phyloP scores from a whole-genome alignment of 2,888 invertebrate species.

The Macaria notata region DNA sequence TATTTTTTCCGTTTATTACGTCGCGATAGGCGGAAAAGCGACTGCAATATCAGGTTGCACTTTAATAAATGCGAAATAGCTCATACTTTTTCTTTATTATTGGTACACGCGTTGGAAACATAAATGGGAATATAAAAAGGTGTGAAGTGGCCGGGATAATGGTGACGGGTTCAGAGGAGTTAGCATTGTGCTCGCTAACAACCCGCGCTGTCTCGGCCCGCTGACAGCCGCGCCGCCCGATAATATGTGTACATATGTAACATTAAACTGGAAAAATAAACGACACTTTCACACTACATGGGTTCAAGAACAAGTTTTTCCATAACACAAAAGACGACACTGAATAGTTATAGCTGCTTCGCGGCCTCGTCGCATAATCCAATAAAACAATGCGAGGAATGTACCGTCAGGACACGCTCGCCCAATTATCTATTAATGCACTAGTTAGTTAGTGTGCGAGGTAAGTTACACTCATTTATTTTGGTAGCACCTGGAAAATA shows the following conservation, averaged over 20 bases:
- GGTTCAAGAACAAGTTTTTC: conserved; percentile 83
- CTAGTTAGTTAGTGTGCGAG: no score
- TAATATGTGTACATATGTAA: conserved; percentile 83
- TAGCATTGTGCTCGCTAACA: conserved; percentile 69
- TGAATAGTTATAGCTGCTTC: conserved; percentile 83
- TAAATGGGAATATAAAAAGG: conserved; percentile 31
- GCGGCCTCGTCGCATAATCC: conserved; percentile 80
- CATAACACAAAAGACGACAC: conserved; percentile 83
- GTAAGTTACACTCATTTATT: no score
- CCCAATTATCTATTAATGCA: conserved; percentile 15
- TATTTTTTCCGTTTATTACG: conserved; percentile 15
- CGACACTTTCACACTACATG: conserved; percentile 81
- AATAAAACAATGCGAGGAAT: conserved; percentile 81
- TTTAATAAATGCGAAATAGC: conserved; percentile 6
- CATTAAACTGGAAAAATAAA: conserved; percentile 82
- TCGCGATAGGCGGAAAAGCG: conserved; percentile 19
- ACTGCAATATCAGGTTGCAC: conserved; percentile 19
- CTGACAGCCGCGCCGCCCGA: conserved; percentile 72
- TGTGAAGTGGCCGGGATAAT: conserved; percentile 41
- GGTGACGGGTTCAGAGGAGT: conserved; percentile 51
- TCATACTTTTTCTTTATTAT: conserved; percentile 24
- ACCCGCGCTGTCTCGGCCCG: conserved; percentile 51
- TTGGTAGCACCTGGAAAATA: no score
- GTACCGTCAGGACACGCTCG: conserved; percentile 63
- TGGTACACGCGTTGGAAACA: conserved; percentile 17